Conservation (phyloP, 2,113 vertebrate species). For the Numida meleagris region DNA sequence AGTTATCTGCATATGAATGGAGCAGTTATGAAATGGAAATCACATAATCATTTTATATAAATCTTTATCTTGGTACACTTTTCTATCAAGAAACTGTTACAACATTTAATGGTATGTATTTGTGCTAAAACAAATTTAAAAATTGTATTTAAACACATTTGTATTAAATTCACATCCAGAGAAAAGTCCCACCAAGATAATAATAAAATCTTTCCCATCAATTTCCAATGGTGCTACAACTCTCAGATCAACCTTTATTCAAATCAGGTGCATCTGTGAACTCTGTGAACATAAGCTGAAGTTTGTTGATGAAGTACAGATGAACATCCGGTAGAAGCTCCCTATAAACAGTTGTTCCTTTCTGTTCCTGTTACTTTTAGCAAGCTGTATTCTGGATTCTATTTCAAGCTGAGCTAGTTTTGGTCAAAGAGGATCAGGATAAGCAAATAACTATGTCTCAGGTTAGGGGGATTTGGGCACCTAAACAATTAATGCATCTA, state of each 20-base stretch:
- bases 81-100: neutral
- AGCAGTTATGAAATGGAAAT: neutral
- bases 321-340: neutral
- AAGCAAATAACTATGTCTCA: neutral
- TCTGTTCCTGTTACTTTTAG: neutral
- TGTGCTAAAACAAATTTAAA: neutral
- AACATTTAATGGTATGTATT: neutral
- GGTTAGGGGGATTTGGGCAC: neutral
- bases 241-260: neutral
- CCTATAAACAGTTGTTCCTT: neutral
- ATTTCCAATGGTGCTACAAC: neutral
- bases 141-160: neutral
- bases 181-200: neutral
- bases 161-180: neutral
- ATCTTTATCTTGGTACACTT: neutral
- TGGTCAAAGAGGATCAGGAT: neutral
- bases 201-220: neutral
- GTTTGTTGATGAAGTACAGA: neutral
- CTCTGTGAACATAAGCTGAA: neutral
- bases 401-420: neutral
- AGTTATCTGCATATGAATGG: neutral
- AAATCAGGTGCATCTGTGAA: neutral
- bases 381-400: neutral
- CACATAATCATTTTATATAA: neutral
- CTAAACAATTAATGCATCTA: neutral